Percentiles rank a stretch among this genome's conserved stretches.
phyloP scores from a whole-genome alignment of 2,888 invertebrate genomes.

The Cyclophora albipunctata region DNA sequence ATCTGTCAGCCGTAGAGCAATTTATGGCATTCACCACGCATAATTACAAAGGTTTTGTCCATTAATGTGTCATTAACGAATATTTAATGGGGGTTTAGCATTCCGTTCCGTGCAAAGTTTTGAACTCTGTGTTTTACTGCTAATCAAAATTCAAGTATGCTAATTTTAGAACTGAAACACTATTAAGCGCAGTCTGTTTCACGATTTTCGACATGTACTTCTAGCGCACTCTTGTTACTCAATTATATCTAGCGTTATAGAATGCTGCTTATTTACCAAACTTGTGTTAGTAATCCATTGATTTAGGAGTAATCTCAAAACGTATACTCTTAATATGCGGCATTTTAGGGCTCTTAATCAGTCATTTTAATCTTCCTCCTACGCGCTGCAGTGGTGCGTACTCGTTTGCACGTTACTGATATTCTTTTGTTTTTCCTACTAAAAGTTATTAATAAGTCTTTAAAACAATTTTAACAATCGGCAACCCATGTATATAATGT shows the following conservation, averaged over 20 bases:
- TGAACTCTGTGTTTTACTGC: conserved; percentile 54
- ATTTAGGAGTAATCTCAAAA: too few relatives aligned
- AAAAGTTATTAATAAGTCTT: too few relatives aligned
- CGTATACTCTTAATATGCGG: too few relatives aligned
- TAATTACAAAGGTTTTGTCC: conserved; percentile 55
- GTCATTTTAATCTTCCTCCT: too few relatives aligned
- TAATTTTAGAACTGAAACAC: conserved; percentile 50
- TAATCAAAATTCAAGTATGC: conserved; percentile 69
- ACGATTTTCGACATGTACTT: conserved; percentile 14
- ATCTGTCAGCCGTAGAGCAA: conserved; percentile 23
- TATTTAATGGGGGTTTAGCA: conserved; percentile 47
- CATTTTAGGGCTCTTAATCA: too few relatives aligned
- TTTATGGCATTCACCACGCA: conserved; percentile 42
- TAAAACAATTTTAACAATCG: too few relatives aligned
- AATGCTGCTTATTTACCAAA: too few relatives aligned
- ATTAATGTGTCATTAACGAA: conserved; percentile 44
- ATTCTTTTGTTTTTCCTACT: too few relatives aligned
- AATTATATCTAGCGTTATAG: conserved; percentile 9
- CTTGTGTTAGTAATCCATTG: too few relatives aligned
- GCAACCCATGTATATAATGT: too few relatives aligned
- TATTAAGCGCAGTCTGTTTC: conserved; percentile 35
- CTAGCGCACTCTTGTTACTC: conserved; percentile 12
- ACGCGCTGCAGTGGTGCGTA: too few relatives aligned
- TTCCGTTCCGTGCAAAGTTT: conserved; percentile 26
- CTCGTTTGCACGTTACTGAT: too few relatives aligned